Percentiles rank a stretch among this genome's conserved stretches.
Evolutionary conservation across 2,797 vertebrate species (phyloP).

Genomic region (Caiman crocodilus): DNA sequence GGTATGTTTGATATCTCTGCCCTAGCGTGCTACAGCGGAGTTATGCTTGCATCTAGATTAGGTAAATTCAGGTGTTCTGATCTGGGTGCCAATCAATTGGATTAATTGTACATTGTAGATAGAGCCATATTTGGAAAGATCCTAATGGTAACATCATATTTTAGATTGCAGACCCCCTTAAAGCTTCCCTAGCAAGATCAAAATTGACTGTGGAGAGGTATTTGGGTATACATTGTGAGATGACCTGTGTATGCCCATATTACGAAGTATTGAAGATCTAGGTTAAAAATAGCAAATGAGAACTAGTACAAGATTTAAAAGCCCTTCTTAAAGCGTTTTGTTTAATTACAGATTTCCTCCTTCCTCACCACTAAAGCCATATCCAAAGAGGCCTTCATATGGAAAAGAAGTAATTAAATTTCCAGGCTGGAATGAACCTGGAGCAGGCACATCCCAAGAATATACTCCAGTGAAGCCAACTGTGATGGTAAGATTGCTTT

Average conservation of each 20-base stretch:
- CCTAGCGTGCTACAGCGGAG: too few species aligned
- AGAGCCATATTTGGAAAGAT: too few species aligned
- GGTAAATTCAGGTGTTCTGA: too few species aligned
- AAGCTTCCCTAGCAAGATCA: background rate
- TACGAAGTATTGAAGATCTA: background rate
- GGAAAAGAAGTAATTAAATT: slow-evolving; percentile 87
- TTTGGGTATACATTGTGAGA: background rate
- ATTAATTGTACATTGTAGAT: too few species aligned
- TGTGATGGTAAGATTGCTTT: slow-evolving; percentile 77
- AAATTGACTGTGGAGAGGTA: background rate
- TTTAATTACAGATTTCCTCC: slow-evolving; percentile 87
- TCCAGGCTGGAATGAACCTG: slow-evolving; percentile 88
- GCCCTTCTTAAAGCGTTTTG: slow-evolving; percentile 25
- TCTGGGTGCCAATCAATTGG: too few species aligned
- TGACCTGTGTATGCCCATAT: background rate
- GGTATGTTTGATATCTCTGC: too few species aligned
- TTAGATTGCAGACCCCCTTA: background rate
- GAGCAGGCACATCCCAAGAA: slow-evolving; percentile 80
- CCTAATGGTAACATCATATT: background rate
- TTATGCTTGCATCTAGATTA: too few species aligned
- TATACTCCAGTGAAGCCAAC: slow-evolving; percentile 84
- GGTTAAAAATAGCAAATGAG: background rate
- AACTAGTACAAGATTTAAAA: background rate
- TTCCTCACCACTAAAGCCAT: slow-evolving; percentile 91
- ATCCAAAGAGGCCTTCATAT: slow-evolving; percentile 84